Conservation (phyloP, 2,797 vertebrate genomes). For the Enteromius trimaculatus region DNA sequence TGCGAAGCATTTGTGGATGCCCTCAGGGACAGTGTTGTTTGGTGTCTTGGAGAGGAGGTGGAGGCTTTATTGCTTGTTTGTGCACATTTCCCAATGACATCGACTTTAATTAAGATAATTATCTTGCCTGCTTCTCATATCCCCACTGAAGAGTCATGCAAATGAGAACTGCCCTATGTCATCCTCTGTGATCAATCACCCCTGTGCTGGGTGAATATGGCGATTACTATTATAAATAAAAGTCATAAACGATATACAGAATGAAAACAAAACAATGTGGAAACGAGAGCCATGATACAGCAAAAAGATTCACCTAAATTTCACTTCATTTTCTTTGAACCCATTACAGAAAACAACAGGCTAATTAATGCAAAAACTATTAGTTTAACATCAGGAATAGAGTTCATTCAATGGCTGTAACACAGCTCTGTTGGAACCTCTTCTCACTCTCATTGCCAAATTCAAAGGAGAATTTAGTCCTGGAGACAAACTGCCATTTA, state of each 20-base stretch:
- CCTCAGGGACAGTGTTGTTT: constrained; percentile 50
- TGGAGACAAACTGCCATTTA: constrained; percentile 56
- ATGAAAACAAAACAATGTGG: constrained; percentile 40
- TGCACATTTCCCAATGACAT: constrained; percentile 73
- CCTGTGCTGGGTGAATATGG: constrained; percentile 64
- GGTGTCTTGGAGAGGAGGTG: constrained; percentile 57
- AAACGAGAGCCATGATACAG: constrained; percentile 27
- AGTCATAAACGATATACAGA: constrained; percentile 61
- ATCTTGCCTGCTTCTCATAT: constrained; percentile 65
- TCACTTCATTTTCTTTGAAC: not conserved
- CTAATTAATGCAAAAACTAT: constrained; percentile 4
- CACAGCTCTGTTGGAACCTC: constrained; percentile 25
- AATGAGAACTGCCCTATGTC: constrained; percentile 58
- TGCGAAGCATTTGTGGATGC: constrained; percentile 36
- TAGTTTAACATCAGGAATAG: not conserved
- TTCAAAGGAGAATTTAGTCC: constrained; percentile 51
- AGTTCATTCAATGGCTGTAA: not conserved
- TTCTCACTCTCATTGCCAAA: constrained; percentile 41
- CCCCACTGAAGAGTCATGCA: constrained; percentile 63
- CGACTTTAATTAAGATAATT: constrained; percentile 79
- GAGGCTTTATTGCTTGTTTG: constrained; percentile 72
- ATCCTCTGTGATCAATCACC: constrained; percentile 65
- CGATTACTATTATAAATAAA: constrained; percentile 74
- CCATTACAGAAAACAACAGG: constrained; percentile 9
- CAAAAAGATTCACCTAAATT: not conserved